Evolutionary conservation across 2,797 vertebrate genomes (phyloP).

Genomic region (Acropternis orthonyx): DNA sequence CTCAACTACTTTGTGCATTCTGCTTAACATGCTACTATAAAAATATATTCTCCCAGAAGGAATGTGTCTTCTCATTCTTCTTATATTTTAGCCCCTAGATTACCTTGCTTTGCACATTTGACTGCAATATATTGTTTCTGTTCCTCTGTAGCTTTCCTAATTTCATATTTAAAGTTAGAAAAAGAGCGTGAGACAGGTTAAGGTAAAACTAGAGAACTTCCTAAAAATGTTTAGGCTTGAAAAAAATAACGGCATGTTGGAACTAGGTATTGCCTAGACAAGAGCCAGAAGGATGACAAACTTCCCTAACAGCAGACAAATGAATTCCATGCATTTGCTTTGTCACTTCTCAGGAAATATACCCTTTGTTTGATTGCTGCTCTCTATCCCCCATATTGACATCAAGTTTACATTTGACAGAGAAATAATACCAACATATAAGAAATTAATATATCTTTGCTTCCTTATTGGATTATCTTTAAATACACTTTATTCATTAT

Average conservation of each 20-base stretch:
- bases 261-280: neutral
- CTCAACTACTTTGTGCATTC: neutral
- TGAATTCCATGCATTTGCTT: neutral
- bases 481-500: neutral
- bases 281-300: neutral
- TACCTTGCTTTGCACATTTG: neutral
- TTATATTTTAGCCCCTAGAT: neutral
- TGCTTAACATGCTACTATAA: neutral
- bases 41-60: fast-evolving
- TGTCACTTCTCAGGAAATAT: neutral
- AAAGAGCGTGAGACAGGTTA: neutral
- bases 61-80: neutral
- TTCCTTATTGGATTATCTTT: neutral
- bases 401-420: neutral
- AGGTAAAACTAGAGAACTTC: neutral
- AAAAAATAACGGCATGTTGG: neutral
- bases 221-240: neutral
- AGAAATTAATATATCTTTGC: neutral
- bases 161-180: neutral
- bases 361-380: neutral
- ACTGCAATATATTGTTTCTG: neutral
- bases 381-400: neutral
- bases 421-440: neutral
- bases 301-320: neutral
- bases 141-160: neutral